Conservation (phyloP, 2,113 vertebrate species). For the Epinephelus cyanopodus region DNA sequence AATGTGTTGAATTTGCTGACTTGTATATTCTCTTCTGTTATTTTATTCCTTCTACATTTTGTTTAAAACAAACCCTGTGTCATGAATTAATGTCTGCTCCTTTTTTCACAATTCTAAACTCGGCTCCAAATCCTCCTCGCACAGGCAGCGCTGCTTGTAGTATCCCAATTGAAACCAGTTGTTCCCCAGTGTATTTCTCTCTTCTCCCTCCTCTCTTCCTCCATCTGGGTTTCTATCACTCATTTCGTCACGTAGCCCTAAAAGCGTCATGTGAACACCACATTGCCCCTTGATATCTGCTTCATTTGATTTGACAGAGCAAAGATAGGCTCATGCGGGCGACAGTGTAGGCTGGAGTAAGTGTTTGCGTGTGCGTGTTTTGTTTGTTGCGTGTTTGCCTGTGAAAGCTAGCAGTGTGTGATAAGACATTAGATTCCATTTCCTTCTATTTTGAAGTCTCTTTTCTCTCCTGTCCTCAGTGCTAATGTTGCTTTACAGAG, state of each 20-base stretch:
- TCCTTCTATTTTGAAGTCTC: constrained; percentile 83
- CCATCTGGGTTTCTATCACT: constrained; percentile 63
- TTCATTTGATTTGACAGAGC: constrained; percentile 67
- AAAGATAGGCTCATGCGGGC: constrained; percentile 44
- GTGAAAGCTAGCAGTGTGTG: constrained; percentile 46
- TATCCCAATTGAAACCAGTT: constrained; percentile 76
- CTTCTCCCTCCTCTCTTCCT: constrained; percentile 31
- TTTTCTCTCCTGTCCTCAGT: constrained; percentile 86
- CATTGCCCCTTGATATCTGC: constrained; percentile 68
- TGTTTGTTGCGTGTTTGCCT: constrained; percentile 59
- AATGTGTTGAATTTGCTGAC: constrained; percentile 76
- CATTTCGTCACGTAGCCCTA: constrained; percentile 67
- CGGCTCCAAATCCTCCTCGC: constrained; percentile 36
- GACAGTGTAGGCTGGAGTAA: constrained; percentile 36
- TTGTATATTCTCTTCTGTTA: constrained; percentile 54
- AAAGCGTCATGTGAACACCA: constrained; percentile 55
- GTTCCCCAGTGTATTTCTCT: constrained; percentile 48
- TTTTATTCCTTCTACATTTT: constrained; percentile 56
- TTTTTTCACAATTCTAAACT: constrained; percentile 46
- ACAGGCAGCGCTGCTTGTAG: constrained; percentile 29
- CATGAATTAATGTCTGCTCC: constrained; percentile 58
- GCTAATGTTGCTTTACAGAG: constrained; percentile 90
- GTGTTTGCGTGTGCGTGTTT: constrained; percentile 45
- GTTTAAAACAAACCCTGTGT: constrained; percentile 67
- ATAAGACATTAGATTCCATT: constrained; percentile 64